Conservation (phyloP, 2,797 vertebrate genomes). For the Lacerta agilis region DNA sequence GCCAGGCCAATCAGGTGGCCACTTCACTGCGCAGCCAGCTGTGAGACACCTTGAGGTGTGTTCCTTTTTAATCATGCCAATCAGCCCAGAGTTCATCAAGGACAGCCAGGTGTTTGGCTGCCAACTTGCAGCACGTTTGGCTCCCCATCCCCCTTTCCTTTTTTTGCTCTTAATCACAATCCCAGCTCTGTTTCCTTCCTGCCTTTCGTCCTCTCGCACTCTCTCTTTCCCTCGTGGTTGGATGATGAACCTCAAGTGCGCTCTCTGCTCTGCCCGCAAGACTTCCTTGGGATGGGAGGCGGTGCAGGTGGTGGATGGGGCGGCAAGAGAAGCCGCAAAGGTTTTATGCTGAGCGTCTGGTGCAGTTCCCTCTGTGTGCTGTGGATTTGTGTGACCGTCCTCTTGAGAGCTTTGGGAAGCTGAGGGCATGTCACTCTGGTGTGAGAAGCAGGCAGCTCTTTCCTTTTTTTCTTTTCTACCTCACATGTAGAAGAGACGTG, state of each 20-base stretch:
- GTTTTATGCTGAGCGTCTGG: neutral
- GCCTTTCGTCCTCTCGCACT: neutral
- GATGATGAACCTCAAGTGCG: slow-evolving; percentile 34
- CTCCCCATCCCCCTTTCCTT: neutral
- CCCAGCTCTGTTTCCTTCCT: slow-evolving; percentile 42
- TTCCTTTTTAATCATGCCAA: neutral
- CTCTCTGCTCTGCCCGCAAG: slow-evolving; percentile 42
- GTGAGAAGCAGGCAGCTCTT: neutral
- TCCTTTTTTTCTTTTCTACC: too few relatives aligned
- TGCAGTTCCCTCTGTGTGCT: neutral
- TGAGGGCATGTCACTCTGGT: neutral
- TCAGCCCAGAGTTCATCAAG: slow-evolving; percentile 4
- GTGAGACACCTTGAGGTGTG: neutral
- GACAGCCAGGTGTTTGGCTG: neutral
- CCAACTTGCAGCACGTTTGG: neutral
- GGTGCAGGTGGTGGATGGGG: neutral
- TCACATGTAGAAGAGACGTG: neutral
- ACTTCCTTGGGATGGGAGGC: slow-evolving; percentile 15
- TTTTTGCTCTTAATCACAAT: slow-evolving; percentile 19
- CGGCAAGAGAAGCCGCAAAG: neutral
- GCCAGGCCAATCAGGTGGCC: neutral
- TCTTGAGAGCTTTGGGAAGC: neutral
- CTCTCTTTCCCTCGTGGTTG: slow-evolving; percentile 30
- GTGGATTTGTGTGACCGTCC: neutral
- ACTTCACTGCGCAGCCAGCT: neutral